Conservation (phyloP, 2,113 vertebrate genomes). For the Calcarius ornatus region DNA sequence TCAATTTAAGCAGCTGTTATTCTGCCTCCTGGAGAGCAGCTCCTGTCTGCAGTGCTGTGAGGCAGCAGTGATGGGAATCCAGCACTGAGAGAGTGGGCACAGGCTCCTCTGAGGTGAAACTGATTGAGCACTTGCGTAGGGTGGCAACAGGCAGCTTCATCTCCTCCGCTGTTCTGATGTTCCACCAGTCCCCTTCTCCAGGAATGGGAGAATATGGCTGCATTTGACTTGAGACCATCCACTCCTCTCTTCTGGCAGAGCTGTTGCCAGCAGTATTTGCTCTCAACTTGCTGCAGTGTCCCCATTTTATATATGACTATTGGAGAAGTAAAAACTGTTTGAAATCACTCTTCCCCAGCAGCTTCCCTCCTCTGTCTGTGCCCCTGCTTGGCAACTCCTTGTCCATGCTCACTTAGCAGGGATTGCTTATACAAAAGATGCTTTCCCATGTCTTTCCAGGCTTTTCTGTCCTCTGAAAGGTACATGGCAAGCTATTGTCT, state of each 20-base stretch:
- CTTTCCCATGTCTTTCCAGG: background rate
- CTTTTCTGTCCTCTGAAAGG: background rate
- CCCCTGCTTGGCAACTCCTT: too few species aligned
- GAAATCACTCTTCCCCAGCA: background rate
- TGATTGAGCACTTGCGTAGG: accelerated
- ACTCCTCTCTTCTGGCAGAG: background rate
- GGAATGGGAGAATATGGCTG: background rate
- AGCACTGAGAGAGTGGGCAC: accelerated
- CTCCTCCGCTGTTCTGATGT: accelerated
- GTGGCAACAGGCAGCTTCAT: background rate
- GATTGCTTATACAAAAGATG: background rate
- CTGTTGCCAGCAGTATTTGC: background rate
- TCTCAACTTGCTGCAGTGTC: background rate
- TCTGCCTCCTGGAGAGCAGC: background rate
- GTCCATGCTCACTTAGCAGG: background rate
- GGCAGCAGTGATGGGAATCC: background rate
- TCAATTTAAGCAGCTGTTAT: background rate
- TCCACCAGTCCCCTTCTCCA: background rate
- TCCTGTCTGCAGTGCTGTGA: background rate
- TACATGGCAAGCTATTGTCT: accelerated
- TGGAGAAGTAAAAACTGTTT: background rate
- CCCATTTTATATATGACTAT: background rate
- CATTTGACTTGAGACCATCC: background rate
- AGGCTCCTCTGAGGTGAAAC: background rate
- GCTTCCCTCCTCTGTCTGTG: background rate